Base-by-base conservation (phyloP, 2,888 invertebrate species). In the Xanthostigma xanthostigma region DNA sequence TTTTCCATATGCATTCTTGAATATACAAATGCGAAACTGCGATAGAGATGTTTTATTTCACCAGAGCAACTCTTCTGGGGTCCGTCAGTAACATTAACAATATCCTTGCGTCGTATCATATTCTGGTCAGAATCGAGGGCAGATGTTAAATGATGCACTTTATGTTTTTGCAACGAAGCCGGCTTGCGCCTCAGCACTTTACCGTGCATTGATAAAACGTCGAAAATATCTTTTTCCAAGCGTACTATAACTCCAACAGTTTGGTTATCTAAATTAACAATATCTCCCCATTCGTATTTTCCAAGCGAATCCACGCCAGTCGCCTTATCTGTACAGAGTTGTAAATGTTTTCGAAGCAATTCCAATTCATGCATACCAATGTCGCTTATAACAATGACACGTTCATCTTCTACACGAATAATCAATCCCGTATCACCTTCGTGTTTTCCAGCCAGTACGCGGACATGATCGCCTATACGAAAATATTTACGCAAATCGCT, bases 251-350 rank as follows among this genome's bases (percentile, higher is more conserved):
- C 94, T 17, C 97, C 98, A 2, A 98, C 97, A 8, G 94, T 96
- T 67, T 96, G 95, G 0, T 92, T 76, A 63, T 95, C 94, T 2
- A 95, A 70, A 64, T 93, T 91, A 0, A 98, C 96, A 60, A 98
- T 75, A 67, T 98, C 97, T 10, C 97, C 97, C 88, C 94, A 97
- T 68, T 97, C 95, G 68, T 93, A 98, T 71, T 97, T 96, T 0
- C 98, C 98, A 38, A 96, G 74, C 6, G 94, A 90, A 66, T 98
- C 98, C 0, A 98, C 97, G 39, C 98, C 98, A 17, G 96, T 96
- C 2, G 98, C 96, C 82, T 95, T 95, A 66, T 98, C 97, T 0
- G 95, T 86, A 64, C 97, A 97, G 1, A 98, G 75, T 63, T 97
- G 97, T 49, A 98, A 72, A 68, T 98, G 96, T 51, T 92, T 78